These are phyloP conservation scores for Engraulis encrasicolus DNA, from an alignment of 2,113 vertebrate genomes.

Conservation along the genomic window DNA sequence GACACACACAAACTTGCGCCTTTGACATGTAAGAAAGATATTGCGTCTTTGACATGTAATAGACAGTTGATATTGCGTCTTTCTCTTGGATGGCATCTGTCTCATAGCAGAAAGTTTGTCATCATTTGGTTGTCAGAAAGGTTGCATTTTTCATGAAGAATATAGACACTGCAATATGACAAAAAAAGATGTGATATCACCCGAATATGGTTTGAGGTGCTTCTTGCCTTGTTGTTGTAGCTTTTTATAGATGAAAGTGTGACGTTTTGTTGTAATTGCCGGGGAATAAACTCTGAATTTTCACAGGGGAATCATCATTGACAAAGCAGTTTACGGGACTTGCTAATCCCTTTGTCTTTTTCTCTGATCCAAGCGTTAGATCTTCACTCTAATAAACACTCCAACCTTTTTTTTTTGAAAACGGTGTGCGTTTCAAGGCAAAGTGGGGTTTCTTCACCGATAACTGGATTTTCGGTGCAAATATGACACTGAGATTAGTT, in stretches of 20 bases:
- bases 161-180: too few relatives aligned
- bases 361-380: background rate
- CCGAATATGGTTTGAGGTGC: too few relatives aligned
- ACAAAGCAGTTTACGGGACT: background rate
- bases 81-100: too few relatives aligned
- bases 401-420: background rate
- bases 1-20: background rate
- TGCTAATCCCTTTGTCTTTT: conserved; percentile 6
- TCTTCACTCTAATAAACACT: background rate
- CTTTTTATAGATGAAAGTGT: background rate
- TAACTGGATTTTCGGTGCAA: background rate
- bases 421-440: background rate
- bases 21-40: background rate
- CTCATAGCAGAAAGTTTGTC: too few relatives aligned
- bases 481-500: background rate
- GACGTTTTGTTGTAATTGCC: conserved; percentile 1
- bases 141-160: too few relatives aligned
- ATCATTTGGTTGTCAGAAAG: too few relatives aligned
- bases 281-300: background rate
- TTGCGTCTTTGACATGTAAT: too few relatives aligned
- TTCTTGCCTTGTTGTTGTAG: too few relatives aligned
- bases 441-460: background rate
- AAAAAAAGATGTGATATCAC: too few relatives aligned
- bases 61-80: too few relatives aligned
- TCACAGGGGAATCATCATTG: background rate